Conservation (phyloP, 2,797 vertebrate genomes). For the Champsocephalus gunnari region DNA sequence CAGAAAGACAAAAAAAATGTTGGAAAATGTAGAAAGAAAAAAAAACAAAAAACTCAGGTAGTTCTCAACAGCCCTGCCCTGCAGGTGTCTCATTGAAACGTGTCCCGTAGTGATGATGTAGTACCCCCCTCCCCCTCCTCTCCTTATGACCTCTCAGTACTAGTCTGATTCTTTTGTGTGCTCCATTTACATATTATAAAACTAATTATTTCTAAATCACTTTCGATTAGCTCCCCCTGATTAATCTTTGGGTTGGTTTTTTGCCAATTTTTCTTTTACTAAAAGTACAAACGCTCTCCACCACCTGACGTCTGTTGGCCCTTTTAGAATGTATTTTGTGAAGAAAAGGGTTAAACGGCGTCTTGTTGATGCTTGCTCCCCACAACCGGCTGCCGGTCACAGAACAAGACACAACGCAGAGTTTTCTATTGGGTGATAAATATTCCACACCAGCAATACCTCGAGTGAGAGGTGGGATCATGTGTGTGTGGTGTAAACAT, state of each 20-base stretch:
- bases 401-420: slow-evolving; percentile 14
- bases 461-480: slow-evolving; percentile 15
- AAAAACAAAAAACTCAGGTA: slow-evolving; percentile 90
- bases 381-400: slow-evolving; percentile 46
- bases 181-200: slow-evolving; percentile 75
- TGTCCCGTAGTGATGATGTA: slow-evolving; percentile 85
- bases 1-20: slow-evolving; percentile 54
- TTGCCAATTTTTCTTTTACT: slow-evolving; percentile 55
- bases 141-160: slow-evolving; percentile 80
- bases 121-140: slow-evolving; percentile 63
- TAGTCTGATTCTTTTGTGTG: slow-evolving; percentile 76
- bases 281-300: slow-evolving; percentile 72
- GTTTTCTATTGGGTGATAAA: neutral
- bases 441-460: slow-evolving; percentile 37
- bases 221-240: slow-evolving; percentile 76
- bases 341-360: slow-evolving; percentile 75
- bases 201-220: slow-evolving; percentile 76
- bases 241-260: slow-evolving; percentile 31
- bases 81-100: slow-evolving; percentile 89
- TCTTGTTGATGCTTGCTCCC: slow-evolving; percentile 61
- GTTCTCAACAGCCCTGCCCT: slow-evolving; percentile 83
- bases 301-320: slow-evolving; percentile 69
- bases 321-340: slow-evolving; percentile 86
- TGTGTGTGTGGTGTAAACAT: slow-evolving; percentile 22
- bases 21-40: slow-evolving; percentile 67